Evolutionary conservation across 2,797 vertebrate species (phyloP), one percentile per base, ranked within the genome.

Genomic region (Sternarchorhynchus goeldii): DNA sequence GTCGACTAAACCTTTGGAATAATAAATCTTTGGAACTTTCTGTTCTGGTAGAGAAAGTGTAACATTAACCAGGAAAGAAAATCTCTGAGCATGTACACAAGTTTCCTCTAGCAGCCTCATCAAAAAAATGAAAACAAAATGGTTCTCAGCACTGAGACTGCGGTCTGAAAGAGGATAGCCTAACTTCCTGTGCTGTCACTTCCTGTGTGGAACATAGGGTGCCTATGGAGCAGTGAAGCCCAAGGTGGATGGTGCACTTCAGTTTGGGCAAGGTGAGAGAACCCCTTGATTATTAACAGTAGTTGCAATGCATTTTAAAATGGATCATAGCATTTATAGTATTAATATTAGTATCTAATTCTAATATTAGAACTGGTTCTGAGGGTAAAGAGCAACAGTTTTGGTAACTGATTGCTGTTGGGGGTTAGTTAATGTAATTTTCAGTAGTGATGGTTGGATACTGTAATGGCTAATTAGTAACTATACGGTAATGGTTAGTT

Each of bases 221-320:
- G 86, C 87, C 16, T 96, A 93, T 63, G 84, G 76, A 66, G 88
- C 88, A 77, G 77, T 94, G 78, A 88, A 93, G 82, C 96, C 97
- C 80, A 93, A 83, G 85, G 85, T 96, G 82, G 94, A 95, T 75
- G 89, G 84, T 56, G 87, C 92, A 53, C 76, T 93, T 83, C 93
- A 92, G 72, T 85, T 88, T 41, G 95, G 95, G 41, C 90, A 76
- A 79, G 94, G 95, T 96, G 90, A 90, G 88, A 68, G 20, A 78
- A 67, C 59, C 55, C 34, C 45, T 16, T 8, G 8, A 41, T 18
- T 3, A 41, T 41, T 12, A 41, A 64, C 36, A 21, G 25, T 21
- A 32, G 39, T 17, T 31, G 21, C 18, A 50, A 21, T 16, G 6
- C 25, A 60, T 41, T 17, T 36, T 32, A 16, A n/a, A 7, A 14